Base-by-base conservation (phyloP, 2,113 vertebrate genomes). In the Dipodomys spectabilis region DNA sequence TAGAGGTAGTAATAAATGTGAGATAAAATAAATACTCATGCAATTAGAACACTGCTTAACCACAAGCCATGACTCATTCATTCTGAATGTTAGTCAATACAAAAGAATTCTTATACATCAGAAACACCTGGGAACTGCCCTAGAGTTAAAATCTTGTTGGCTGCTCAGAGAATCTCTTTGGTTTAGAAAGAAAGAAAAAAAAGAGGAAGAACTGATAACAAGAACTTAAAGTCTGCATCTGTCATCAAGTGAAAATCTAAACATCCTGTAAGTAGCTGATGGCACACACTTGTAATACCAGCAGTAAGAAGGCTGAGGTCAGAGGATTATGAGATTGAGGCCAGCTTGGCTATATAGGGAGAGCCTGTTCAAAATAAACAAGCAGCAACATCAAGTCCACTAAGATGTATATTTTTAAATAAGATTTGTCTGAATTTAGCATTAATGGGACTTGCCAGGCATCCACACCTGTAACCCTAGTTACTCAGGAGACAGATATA, bases 21-120 rank as follows among this genome's bases (percentile, higher is more conserved):
- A 85, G 1, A 22, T 57, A 86, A 72, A 78, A 89, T 71, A 87
- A 92, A 78, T 65, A 16, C 39, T 67, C 69, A 88, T 62, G 62
- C 84, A 83, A 95, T 80, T 30, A 89, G 28, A 89, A 82, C 13
- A 90, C 68, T 88, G 57, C 19, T 67, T 2, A 93, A 93, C 81
- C 87, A 91, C 32, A 93, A 93, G 89, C 12, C 39, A 92, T 83
- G 75, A 93, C 71, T 95, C 69, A 82, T 45, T 86, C 79, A 62
- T 79, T 93, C 39, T 89, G 73, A 91, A 74, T 65, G 78, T 75
- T 83, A 91, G 39, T 74, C 84, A 91, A 94, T 39, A 93, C 67
- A 90, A 82, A 90, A 72, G 32, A 87, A 92, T 92, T 81, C 6
- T 71, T 90, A 79, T 71, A 86, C 25, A 86, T 80, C 45, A 69